Evolutionary conservation across 2,888 invertebrate genomes (phyloP), one percentile per base, ranked within the genome.

Genomic region (Drosophila siamana): DNA sequence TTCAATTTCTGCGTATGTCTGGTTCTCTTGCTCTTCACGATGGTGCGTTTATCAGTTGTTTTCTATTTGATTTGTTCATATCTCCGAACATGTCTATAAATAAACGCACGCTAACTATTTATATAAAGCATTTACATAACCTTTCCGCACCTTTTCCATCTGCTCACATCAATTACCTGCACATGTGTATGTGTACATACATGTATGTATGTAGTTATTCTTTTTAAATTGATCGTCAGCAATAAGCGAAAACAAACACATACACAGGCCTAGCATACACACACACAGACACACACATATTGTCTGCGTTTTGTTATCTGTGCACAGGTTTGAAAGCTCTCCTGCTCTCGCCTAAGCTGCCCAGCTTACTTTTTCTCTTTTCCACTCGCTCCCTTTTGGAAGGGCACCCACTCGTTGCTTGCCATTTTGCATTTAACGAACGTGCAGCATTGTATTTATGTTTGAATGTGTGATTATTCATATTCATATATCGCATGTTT

Each of bases 371-470:
- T 41, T 30, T 28, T 57, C 56, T 36, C 50, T 9, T 16, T 19
- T 13, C 30, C 28, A 43, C 15, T 51, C 22, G 15, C 5, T 22
- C 19, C 19, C 36, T 38, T 36, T 38, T 38, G 13, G 6, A 7
- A 38, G 36, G 36, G 36, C 36, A 13, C 15, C 15, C 48, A 5
- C 28, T 61, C 36, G 40, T 28, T 43, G 52, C 15, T 52, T 59
- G 44, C 70, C 79, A 46, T 16, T 44, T 68, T 80, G 66, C 64
- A 51, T 70, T 78, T 65, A 64, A 73, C 56, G 66, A 78, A 56
- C 57, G 69, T 51, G 56, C 57, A 55, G 56, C 59, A 70, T 59
- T 79, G 66, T 71, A 76, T 22, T 15, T 41, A 28, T 26, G 11
- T 24, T 11, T 6, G n/a, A 9, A n/a, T 28, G 9, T 36, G 19